Conservation (phyloP, 2,888 invertebrate genomes). For the Tineola bisselliella region DNA sequence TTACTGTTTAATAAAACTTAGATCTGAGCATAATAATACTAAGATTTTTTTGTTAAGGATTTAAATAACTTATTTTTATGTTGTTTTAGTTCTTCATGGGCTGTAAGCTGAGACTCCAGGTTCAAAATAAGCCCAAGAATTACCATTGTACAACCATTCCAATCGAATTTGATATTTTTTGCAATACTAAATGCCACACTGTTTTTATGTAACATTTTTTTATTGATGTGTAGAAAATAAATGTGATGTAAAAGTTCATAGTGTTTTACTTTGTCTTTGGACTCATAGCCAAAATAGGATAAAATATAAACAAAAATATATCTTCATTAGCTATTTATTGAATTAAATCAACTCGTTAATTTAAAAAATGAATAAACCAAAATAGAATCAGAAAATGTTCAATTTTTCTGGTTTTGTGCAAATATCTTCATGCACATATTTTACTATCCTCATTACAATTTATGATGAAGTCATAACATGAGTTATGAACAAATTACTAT, state of each 20-base stretch:
- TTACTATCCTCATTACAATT: too few relatives aligned
- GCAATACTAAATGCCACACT: neutral
- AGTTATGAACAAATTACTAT: neutral
- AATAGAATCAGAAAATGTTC: too few relatives aligned
- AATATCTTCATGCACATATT: too few relatives aligned
- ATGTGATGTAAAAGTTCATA: neutral
- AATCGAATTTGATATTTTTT: neutral
- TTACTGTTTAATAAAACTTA: too few relatives aligned
- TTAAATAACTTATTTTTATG: slow-evolving; percentile 13
- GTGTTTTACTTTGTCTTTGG: neutral
- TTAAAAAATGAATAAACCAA: too few relatives aligned
- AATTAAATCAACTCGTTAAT: too few relatives aligned
- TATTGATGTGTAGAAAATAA: slow-evolving; percentile 1
- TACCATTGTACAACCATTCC: neutral
- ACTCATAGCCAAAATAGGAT: neutral
- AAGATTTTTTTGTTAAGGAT: neutral
- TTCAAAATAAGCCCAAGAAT: neutral
- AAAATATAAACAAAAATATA: too few relatives aligned
- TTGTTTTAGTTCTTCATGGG: slow-evolving; percentile 42
- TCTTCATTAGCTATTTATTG: too few relatives aligned
- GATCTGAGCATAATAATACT: neutral
- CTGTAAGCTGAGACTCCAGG: slow-evolving; percentile 22
- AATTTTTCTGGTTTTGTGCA: too few relatives aligned
- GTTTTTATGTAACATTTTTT: neutral
- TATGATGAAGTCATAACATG: too few relatives aligned